phyloP scores from a whole-genome alignment of 2,797 vertebrate genomes.

The Onychomys leucogaster region DNA sequence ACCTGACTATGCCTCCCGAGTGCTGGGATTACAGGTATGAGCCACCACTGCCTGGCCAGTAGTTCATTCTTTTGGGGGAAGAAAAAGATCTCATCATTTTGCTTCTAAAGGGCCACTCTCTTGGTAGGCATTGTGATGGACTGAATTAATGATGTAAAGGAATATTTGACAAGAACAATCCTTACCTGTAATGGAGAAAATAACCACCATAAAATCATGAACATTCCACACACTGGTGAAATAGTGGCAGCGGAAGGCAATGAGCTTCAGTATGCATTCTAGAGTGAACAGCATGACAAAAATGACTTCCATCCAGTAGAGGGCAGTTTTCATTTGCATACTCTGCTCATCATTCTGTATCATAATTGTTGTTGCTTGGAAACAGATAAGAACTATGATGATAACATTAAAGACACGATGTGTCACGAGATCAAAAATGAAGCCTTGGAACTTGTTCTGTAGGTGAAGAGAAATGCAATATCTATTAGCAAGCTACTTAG shows the following conservation, averaged over 20 bases:
- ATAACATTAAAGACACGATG: slow-evolving; percentile 63
- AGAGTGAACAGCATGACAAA: slow-evolving; percentile 56
- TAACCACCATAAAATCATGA: slow-evolving; percentile 80
- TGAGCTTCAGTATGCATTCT: slow-evolving; percentile 79
- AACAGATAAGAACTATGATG: slow-evolving; percentile 71
- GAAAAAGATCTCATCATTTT: background rate
- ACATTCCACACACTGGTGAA: slow-evolving; percentile 79
- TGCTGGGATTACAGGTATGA: no score
- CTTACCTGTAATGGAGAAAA: slow-evolving; percentile 80
- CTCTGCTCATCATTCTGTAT: slow-evolving; percentile 72
- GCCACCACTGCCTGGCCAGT: no score
- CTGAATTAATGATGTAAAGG: background rate
- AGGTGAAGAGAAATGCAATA: background rate
- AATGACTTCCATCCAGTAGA: slow-evolving; percentile 56
- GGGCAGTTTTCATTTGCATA: background rate
- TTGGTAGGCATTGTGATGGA: background rate
- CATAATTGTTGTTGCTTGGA: slow-evolving; percentile 69
- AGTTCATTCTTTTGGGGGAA: background rate
- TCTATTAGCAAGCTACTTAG: background rate
- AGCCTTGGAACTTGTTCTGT: slow-evolving; percentile 80
- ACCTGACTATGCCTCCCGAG: no score
- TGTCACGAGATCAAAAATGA: slow-evolving; percentile 79
- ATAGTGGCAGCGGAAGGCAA: slow-evolving; percentile 70
- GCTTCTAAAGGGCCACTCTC: background rate
- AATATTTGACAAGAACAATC: background rate